Evolutionary conservation across 2,113 vertebrate species (phyloP).

Genomic region (Lamprotornis superbus): DNA sequence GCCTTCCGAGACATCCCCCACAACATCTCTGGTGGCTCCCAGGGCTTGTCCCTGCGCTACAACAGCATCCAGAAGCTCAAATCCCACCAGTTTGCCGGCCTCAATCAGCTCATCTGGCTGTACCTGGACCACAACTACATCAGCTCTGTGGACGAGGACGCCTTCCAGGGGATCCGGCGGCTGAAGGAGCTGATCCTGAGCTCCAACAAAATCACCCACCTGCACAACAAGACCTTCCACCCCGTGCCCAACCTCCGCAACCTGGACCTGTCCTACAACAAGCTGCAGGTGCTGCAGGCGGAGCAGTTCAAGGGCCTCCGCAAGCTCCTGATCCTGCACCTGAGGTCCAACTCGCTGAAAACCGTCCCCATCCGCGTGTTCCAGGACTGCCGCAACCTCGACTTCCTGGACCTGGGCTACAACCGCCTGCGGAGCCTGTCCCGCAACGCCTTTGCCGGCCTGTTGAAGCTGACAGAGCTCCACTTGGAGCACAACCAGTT

Average conservation of each 20-base stretch:
- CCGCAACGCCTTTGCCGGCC: constrained; percentile 92
- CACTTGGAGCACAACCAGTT: constrained; percentile 98
- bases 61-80: constrained; percentile 94
- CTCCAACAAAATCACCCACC: constrained; percentile 92
- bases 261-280: constrained; percentile 96
- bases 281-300: constrained; percentile 86
- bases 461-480: constrained; percentile 91
- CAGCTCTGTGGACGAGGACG: constrained; percentile 86
- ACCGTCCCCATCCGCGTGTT: constrained; percentile 90
- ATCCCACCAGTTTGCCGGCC: constrained; percentile 89
- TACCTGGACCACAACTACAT: constrained; percentile 99
- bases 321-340: constrained; percentile 92
- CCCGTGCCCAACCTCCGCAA: constrained; percentile 94
- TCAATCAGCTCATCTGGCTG: constrained; percentile 95
- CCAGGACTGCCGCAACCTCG: constrained; percentile 94
- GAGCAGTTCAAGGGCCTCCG: constrained; percentile 91
- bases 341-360: constrained; percentile 93
- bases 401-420: constrained; percentile 95
- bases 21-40: constrained; percentile 92
- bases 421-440: constrained; percentile 93
- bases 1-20: constrained; percentile 92
- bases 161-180: constrained; percentile 90
- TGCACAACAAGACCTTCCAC: constrained; percentile 93
- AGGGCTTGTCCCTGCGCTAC: constrained; percentile 94
- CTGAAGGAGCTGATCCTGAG: constrained; percentile 97